A percentile compares a stretch with the other conserved stretches of the same genome.
Evolutionary conservation across 2,113 vertebrate genomes (phyloP).

Genomic region (Boulengerochromis microlepis): DNA sequence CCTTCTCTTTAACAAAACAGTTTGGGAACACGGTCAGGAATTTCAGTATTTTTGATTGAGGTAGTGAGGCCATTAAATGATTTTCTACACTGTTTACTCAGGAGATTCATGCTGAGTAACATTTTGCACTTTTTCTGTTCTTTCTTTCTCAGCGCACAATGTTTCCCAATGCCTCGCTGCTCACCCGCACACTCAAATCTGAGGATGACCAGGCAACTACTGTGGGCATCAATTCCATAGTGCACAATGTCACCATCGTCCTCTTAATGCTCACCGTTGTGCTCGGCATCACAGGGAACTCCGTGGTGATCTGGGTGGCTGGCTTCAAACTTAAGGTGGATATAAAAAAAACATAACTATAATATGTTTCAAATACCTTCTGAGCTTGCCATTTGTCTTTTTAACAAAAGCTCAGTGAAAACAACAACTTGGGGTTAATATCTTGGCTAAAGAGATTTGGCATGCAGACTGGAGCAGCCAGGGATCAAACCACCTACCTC

Average conservation of each 20-base stretch:
- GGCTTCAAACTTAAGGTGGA: constrained; percentile 61
- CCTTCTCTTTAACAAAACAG: neutral
- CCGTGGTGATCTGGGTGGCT: constrained; percentile 70
- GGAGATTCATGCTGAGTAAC: neutral
- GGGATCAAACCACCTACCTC: neutral
- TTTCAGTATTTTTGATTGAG: neutral
- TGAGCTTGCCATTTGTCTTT: neutral
- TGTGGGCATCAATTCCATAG: constrained; percentile 7
- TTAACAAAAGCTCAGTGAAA: neutral
- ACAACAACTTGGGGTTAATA: neutral
- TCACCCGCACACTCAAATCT: rapidly evolving
- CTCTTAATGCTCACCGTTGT: constrained; percentile 67
- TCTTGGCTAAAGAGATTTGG: neutral
- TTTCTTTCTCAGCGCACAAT: neutral
- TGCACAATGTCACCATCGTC: constrained; percentile 53
- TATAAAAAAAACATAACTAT: neutral
- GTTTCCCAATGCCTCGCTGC: neutral
- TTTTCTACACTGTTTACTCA: neutral
- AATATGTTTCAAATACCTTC: neutral
- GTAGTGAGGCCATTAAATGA: neutral
- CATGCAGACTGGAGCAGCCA: neutral
- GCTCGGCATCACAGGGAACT: constrained; percentile 65
- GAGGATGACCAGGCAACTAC: neutral
- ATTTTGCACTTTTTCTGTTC: neutral
- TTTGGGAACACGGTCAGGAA: neutral